Base-by-base conservation (phyloP, 2,113 vertebrate species). In the Cavia porcellus region DNA sequence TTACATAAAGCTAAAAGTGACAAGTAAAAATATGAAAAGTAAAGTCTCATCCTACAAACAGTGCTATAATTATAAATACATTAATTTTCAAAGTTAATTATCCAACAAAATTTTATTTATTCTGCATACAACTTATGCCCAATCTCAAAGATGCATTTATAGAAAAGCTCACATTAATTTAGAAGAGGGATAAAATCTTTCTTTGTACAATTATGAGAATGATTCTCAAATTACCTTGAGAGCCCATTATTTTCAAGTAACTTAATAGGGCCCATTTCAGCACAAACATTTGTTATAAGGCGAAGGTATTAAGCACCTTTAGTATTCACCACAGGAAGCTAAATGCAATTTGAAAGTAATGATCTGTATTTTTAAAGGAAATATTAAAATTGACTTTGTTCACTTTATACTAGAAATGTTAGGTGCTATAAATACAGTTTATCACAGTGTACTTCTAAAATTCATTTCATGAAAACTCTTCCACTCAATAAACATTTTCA, bases 191-290 rank as follows among this genome's bases (percentile, higher is more conserved):
- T 80, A 50, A 70, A 79, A 0, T 25, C 86, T 90, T 82, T 15
- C 24, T 89, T 86, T 59, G 17, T 12, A 86, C 1, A 30, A 38
- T 77, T 89, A 47, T 35, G n/a, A 55, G 12, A 88, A 61, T 7
- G 4, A 64, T 79, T 95, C 70, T 86, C 55, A 72, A 95, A 66
- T 61, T 91, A 32, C 14, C 1, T 75, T 32, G 7, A 86, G 22
- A 94, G 82, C 3, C 10, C 64, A 82, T 81, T 90, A n/a, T 77
- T 97, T 93, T 86, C 30, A 85, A 57, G 32, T 86, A 83, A 61
- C 68, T 79, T 90, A 80, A 19, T 42, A 45, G 28, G 74, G 72
- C 1, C n/a, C 50, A 13, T 84, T 87, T 84, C 66, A 59, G 47
- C 42, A 64, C 7, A 86, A 92, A 50, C 30, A 86, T 92, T 86